Percentiles rank a stretch among this genome's conserved stretches.
These are phyloP conservation scores for Tetragonula clypearis DNA, from an alignment of 1,140 invertebrate species.

Conservation along the genomic window DNA sequence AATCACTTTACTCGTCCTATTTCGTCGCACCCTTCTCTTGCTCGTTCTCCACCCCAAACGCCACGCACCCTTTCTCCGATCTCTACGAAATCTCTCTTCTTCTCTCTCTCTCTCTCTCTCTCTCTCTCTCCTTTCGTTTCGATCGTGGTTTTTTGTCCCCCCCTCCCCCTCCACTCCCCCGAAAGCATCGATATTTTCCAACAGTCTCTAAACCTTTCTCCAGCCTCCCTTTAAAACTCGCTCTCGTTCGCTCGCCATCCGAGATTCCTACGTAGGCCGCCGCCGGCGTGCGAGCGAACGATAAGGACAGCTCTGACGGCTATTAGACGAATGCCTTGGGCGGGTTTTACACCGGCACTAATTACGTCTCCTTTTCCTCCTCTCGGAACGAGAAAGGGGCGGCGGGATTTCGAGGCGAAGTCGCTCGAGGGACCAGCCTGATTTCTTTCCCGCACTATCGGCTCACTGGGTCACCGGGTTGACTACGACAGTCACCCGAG, in stretches of 20 bases:
- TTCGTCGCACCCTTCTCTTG: slow-evolving; percentile 34
- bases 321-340: slow-evolving; percentile 55
- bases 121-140: background rate
- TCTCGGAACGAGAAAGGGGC: slow-evolving; percentile 51
- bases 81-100: background rate
- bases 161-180: background rate
- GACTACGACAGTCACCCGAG: too few species aligned
- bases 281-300: slow-evolving; percentile 33
- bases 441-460: slow-evolving; percentile 2
- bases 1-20: slow-evolving; percentile 71
- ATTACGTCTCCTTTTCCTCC: slow-evolving; percentile 49
- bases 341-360: slow-evolving; percentile 56
- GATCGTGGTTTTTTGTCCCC: slow-evolving; percentile 22
- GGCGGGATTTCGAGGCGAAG: slow-evolving; percentile 2
- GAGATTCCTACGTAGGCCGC: background rate
- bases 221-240: slow-evolving; percentile 16
- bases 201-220: background rate
- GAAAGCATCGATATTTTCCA: slow-evolving; percentile 42
- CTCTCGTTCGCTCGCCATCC: slow-evolving; percentile 9
- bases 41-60: slow-evolving; percentile 8
- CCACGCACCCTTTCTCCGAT: slow-evolving; percentile 12
- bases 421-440: background rate
- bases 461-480: slow-evolving; percentile 10
- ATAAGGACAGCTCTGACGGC: slow-evolving; percentile 56
- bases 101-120: slow-evolving; percentile 4